Evolutionary conservation across 2,888 invertebrate genomes (phyloP).

Genomic region (Ochropleura plecta): DNA sequence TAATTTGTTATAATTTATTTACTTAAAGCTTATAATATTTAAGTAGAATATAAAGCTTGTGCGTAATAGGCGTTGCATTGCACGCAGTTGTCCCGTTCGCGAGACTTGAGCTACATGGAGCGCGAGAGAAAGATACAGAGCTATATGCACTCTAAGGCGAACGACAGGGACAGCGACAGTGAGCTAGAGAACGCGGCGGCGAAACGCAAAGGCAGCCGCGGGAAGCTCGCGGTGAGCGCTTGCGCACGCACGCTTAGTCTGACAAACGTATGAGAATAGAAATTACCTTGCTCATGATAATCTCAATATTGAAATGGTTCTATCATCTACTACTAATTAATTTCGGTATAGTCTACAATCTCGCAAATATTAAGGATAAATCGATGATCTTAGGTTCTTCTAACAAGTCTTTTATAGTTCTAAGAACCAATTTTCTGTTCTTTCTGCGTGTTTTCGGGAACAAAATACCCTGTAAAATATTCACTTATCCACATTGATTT

Average conservation of each 20-base stretch:
- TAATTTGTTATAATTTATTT: constrained; percentile 48
- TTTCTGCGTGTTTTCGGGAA: constrained; percentile 8
- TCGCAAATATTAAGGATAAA: background rate
- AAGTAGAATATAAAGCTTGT: constrained; percentile 66
- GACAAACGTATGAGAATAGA: constrained; percentile 77
- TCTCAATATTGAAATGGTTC: background rate
- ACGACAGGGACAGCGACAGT: constrained; percentile 95
- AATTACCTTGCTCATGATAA: constrained; percentile 49
- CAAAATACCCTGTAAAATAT: constrained; percentile 3
- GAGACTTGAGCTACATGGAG: constrained; percentile 88
- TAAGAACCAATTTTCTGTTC: background rate
- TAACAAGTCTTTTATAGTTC: background rate
- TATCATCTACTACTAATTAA: background rate
- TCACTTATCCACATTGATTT: background rate
- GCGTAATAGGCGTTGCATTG: constrained; percentile 82
- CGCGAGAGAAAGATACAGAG: constrained; percentile 89
- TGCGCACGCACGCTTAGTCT: constrained; percentile 77
- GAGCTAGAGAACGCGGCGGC: constrained; percentile 92
- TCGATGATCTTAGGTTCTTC: background rate
- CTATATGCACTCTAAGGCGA: constrained; percentile 89
- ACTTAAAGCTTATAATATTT: constrained; percentile 58
- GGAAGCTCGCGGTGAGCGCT: constrained; percentile 93
- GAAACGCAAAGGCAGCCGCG: constrained; percentile 91
- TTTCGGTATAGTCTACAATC: background rate
- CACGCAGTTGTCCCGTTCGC: constrained; percentile 88